Percentiles rank a stretch among this genome's conserved stretches.
Evolutionary conservation across 2,797 vertebrate genomes (phyloP).

Genomic region (Syndactyla subalaris): DNA sequence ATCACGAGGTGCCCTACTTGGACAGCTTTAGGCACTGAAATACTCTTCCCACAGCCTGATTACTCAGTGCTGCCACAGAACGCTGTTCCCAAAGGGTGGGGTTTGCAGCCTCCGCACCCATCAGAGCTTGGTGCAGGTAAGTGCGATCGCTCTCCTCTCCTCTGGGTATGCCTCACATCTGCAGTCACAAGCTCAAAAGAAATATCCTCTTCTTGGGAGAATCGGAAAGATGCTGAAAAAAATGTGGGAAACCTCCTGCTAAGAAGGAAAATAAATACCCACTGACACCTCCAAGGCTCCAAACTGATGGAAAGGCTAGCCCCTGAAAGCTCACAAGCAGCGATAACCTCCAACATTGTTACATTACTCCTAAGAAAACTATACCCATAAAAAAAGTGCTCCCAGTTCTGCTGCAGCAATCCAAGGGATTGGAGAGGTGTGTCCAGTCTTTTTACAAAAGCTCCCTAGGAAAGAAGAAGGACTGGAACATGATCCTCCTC

Average conservation of each 20-base stretch:
- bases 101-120: not conserved
- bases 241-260: not conserved
- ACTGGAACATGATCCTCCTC: not conserved
- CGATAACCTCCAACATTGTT: not conserved
- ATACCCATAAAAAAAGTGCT: not conserved
- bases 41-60: not conserved
- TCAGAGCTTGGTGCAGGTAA: too few species aligned
- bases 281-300: not conserved
- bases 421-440: not conserved
- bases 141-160: fast-evolving
- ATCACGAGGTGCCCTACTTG: not conserved
- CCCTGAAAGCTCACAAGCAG: not conserved
- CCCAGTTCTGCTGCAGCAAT: not conserved
- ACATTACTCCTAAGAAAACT: not conserved
- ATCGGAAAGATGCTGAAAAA: not conserved
- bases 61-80: not conserved
- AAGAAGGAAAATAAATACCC: not conserved
- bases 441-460: not conserved
- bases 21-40: not conserved
- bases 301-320: not conserved
- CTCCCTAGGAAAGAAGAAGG: not conserved
- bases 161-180: not conserved
- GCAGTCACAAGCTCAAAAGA: not conserved
- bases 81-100: not conserved
- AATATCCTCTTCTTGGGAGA: not conserved